Base-by-base conservation (phyloP, 2,113 vertebrate species). In the Embiotoca jacksoni region DNA sequence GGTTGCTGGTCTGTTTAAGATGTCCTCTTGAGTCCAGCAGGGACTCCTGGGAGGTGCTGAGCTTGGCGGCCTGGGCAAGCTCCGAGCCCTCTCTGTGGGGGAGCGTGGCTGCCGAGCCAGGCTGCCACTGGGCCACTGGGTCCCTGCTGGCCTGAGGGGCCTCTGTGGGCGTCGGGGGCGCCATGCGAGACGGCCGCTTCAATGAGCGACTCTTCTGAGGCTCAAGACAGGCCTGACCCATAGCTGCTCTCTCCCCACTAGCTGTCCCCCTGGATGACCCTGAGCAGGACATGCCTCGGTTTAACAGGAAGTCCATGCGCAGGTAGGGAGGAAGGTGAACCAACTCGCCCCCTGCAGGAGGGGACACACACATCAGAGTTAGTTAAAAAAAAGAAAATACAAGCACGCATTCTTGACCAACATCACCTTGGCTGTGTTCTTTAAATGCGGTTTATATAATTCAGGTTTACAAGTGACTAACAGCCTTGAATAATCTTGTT, bases 31-130 rank as follows among this genome's bases (percentile, higher is more conserved):
- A 98, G 97, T 99, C 98, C 83, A 99, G 96, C 94, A 99, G 94
- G 35, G 98, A 99, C 94, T 99, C 98, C 92, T 99, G 98, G 88
- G 98, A 99, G 95, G 97, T 98, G 96, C 98, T 99, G 94, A 99
- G 97, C 93, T 99, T 99, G 82, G 97, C 96, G 60, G 97, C 97
- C 92, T 99, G 98, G 91, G 96, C 96, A 89, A 98, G 95, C 95
- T 99, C 98, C 2, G 96, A 96, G 70, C 96, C 97, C 94, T 99
- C 98, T 80, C 98, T 96, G 95, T 97, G 98, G 94, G 98, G 98
- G 94, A 99, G 97, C 0, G 97, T 96, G 91, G 97, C 97, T 32
- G 96, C 95, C 14, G 96, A 95, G 88, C 96, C 97, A 3, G 97
- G 94, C 92, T 97, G 98, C 98, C 98, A 98, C 82, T 97, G 96